Evolutionary conservation across 2,113 vertebrate species (phyloP), one percentile per base, ranked within the genome.

Genomic region (Megaptera novaeangliae): DNA sequence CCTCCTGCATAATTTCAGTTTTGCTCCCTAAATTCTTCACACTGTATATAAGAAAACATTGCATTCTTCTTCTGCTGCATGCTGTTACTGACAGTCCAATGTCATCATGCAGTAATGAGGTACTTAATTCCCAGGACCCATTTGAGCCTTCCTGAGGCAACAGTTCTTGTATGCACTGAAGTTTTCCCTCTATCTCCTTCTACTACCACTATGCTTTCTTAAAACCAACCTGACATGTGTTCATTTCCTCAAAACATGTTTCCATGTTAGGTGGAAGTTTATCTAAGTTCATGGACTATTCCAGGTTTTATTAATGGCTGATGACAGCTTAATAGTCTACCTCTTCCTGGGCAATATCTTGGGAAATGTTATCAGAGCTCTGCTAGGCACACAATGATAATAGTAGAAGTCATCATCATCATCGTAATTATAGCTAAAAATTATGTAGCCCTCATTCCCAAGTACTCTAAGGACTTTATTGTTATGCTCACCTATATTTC

Each of bases 381-480:
- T 82, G 7, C 2, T 29, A 36, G 77, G 49, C 15, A 25, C 4
- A 55, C 5, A 0, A 55, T 93, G 6, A 75, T 57, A 57, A 18
- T 27, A 72, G 41, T 8, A 36, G 31, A 75, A 44, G 1, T 80
- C 74, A 52, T 52, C 31, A n/a, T 77, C 74, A n/a, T 78, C 75
- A 78, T n/a, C 31, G 23, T 78, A 46, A 55, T 59, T 68, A 66
- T 15, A 82, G 4, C n/a, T 97, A 69, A 78, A 89, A 81, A 25
- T 21, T 25, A 17, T 61, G 20, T 46, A 52, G 1, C 2, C 20
- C 10, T 94, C 11, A 25, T n/a, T 74, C 6, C 4, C 71, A 64
- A 75, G 25, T 6, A 78, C 10, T n/a, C 17, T 75, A 86, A 87
- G 25, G 88, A 69, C 41, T 61, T 57, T 31, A 61, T 8, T 20